Base-by-base conservation (phyloP, 2,113 vertebrate genomes). In the Acrocephalus arundinaceus region DNA sequence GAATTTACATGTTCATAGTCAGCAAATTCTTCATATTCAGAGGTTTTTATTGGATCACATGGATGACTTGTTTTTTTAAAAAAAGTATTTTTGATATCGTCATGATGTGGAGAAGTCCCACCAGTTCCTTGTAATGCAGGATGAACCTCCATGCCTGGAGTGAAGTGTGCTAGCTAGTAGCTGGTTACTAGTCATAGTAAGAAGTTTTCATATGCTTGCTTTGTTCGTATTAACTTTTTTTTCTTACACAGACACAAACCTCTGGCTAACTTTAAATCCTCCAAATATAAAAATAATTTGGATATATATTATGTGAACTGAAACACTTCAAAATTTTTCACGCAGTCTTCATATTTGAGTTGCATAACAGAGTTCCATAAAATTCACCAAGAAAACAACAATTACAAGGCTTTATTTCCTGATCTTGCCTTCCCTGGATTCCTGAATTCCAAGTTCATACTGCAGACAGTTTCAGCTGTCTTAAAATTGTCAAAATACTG, bases 171-270 rank as follows among this genome's bases (percentile, higher is more conserved):
- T 97, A 96, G 97, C 97, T 98, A 97, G 95, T 97, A 98, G 98
- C 98, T 98, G 94, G 97, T 98, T 98, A 98, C 98, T 98, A 98
- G 98, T 98, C 96, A 98, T 98, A 97, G 97, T 97, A 98, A 98
- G 98, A 98, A 98, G 98, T 94, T 98, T 98, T 98, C 97, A 18
- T 97, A 88, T 98, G 97, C 98, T 98, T 98, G 96, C 94, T 98
- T 98, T 98, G 97, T 98, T 98, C 95, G 28, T 98, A 97, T 98
- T 98, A 98, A 98, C 97, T 97, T 98, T 97, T 98, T 97, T 98
- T 97, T 96, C 98, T 98, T 91, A 97, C 97, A 98, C 98, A 98
- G 97, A 98, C 98, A 98, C 96, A 98, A 97, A 97, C 97, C 96
- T 98, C 93, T 97, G 97, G 97, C 97, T 98, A 96, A 97, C 97